These are phyloP conservation scores for Perizoma affinitatum DNA, from an alignment of 2,888 invertebrate species.

Conservation along the genomic window DNA sequence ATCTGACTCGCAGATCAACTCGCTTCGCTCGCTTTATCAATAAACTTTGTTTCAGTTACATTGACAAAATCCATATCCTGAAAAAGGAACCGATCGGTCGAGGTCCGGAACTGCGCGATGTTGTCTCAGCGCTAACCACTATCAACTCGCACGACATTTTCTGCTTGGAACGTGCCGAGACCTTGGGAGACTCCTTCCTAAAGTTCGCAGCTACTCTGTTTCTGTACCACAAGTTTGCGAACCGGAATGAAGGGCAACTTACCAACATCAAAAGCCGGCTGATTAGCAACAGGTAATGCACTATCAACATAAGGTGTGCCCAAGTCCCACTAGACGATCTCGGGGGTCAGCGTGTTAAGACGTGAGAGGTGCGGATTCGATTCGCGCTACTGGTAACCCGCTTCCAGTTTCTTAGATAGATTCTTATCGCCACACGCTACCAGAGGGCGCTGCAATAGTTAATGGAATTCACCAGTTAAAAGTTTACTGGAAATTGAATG, in stretches of 20 bases:
- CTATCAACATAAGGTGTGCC: too few relatives aligned
- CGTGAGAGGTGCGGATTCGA: too few relatives aligned
- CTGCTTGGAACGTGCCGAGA: slow-evolving; percentile 92
- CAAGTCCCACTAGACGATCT: too few relatives aligned
- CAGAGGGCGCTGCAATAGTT: too few relatives aligned
- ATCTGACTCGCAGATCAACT: too few relatives aligned
- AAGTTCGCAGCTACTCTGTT: slow-evolving; percentile 91
- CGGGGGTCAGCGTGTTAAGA: too few relatives aligned
- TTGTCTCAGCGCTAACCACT: slow-evolving; percentile 87
- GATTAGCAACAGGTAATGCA: slow-evolving; percentile 88
- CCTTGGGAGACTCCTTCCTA: slow-evolving; percentile 94
- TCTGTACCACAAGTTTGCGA: slow-evolving; percentile 87
- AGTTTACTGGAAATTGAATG: too few relatives aligned
- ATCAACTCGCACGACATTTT: slow-evolving; percentile 90
- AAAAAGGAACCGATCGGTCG: slow-evolving; percentile 40
- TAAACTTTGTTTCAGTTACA: slow-evolving; percentile 51
- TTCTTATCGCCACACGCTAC: too few relatives aligned
- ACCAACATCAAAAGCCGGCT: slow-evolving; percentile 88
- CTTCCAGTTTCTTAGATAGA: too few relatives aligned
- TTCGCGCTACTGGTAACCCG: too few relatives aligned
- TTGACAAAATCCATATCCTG: slow-evolving; percentile 59
- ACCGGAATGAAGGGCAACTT: slow-evolving; percentile 90
- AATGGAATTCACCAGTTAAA: too few relatives aligned
- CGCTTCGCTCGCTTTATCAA: background rate
- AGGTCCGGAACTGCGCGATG: slow-evolving; percentile 77